Percentiles rank a stretch among this genome's conserved stretches.
Conservation (phyloP, 2,113 vertebrate species). For the Orthonyx spaldingii region DNA sequence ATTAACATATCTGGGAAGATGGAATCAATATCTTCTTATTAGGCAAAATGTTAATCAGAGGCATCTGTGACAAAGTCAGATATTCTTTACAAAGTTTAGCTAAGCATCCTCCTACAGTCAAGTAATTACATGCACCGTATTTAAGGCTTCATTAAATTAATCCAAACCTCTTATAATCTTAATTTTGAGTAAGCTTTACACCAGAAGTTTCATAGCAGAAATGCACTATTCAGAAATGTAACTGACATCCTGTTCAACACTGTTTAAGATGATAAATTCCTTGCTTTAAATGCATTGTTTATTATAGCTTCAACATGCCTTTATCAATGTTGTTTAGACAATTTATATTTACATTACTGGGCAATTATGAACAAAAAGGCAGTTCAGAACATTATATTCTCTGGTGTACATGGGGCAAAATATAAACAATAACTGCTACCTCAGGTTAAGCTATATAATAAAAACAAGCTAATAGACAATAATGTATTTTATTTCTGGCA, state of each 20-base stretch:
- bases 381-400: not conserved
- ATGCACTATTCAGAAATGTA: not conserved
- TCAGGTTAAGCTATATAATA: not conserved
- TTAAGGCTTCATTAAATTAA: not conserved
- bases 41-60: not conserved
- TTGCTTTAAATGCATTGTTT: conserved; percentile 31
- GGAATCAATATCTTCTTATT: not conserved
- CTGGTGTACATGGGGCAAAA: not conserved
- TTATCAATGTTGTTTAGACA: conserved; percentile 1
- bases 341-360: not conserved
- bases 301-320: not conserved
- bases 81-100: not conserved
- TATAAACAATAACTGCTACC: not conserved
- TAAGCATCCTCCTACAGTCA: not conserved
- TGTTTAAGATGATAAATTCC: conserved; percentile 1
- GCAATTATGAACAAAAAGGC: not conserved
- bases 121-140: not conserved
- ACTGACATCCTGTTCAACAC: not conserved
- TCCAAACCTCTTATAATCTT: not conserved
- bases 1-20: not conserved
- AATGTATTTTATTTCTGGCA: not conserved
- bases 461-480: not conserved
- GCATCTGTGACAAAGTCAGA: not conserved
- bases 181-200: not conserved
- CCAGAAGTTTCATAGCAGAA: not conserved